Conservation (phyloP, 2,888 invertebrate genomes). For the Agonopterix heracliana region DNA sequence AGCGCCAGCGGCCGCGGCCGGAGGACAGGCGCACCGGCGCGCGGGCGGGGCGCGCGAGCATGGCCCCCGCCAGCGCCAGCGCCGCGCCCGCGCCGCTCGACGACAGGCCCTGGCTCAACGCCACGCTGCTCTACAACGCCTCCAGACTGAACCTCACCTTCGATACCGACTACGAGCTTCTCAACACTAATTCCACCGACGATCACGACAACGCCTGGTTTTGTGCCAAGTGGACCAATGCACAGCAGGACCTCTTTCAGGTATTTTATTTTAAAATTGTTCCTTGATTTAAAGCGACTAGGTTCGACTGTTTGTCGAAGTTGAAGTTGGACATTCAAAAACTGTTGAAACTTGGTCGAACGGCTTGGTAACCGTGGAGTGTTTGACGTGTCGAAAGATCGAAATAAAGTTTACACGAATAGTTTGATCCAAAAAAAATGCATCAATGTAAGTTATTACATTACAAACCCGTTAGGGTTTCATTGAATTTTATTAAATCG, state of each 20-base stretch:
- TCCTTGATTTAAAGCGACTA: too few relatives aligned
- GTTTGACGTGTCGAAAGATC: too few relatives aligned
- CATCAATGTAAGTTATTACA: too few relatives aligned
- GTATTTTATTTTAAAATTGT: slow-evolving; percentile 19
- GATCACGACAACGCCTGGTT: slow-evolving; percentile 68
- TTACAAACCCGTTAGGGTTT: too few relatives aligned
- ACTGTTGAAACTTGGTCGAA: too few relatives aligned
- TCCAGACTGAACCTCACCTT: slow-evolving; percentile 71
- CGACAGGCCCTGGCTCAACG: slow-evolving; percentile 71
- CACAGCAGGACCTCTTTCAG: slow-evolving; percentile 88
- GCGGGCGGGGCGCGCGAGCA: slow-evolving; percentile 49
- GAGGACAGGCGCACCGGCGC: slow-evolving; percentile 20
- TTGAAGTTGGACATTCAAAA: too few relatives aligned
- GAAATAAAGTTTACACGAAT: too few relatives aligned
- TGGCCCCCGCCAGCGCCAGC: slow-evolving; percentile 65
- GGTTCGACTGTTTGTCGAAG: too few relatives aligned
- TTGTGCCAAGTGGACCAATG: slow-evolving; percentile 87
- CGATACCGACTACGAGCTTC: slow-evolving; percentile 68
- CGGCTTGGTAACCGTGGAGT: too few relatives aligned
- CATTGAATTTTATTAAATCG: too few relatives aligned
- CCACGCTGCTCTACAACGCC: slow-evolving; percentile 73
- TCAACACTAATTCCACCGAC: slow-evolving; percentile 64
- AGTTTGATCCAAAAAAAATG: too few relatives aligned
- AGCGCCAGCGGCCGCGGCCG: slow-evolving; percentile 17
- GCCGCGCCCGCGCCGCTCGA: slow-evolving; percentile 61